These are phyloP conservation scores for Iselma pallidipennis DNA, from an alignment of 2,888 invertebrate genomes.

Conservation along the genomic window DNA sequence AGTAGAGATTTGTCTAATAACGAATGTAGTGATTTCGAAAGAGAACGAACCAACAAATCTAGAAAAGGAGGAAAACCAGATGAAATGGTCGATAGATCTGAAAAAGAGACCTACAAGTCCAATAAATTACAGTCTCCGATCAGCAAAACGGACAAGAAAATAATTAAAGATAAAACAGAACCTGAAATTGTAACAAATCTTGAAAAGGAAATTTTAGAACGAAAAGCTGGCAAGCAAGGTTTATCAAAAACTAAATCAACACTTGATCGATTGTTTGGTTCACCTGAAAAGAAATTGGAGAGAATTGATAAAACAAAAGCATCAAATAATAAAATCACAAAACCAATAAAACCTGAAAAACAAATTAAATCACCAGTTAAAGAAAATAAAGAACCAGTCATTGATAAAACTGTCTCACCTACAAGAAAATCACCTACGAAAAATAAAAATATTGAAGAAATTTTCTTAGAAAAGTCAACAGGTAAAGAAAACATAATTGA, in stretches of 20 bases:
- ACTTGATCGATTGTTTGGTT: constrained; percentile 62
- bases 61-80: constrained; percentile 46
- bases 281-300: constrained; percentile 33
- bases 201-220: constrained; percentile 55
- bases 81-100: constrained; percentile 35
- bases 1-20: constrained; percentile 67
- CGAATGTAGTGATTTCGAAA: constrained; percentile 57
- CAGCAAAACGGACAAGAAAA: constrained; percentile 66
- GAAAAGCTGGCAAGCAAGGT: constrained; percentile 46
- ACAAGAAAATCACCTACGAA: constrained; percentile 27
- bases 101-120: constrained; percentile 64
- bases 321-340: constrained; percentile 51
- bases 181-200: constrained; percentile 40
- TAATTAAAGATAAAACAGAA: constrained; percentile 49
- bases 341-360: constrained; percentile 26
- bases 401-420: constrained; percentile 17
- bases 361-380: constrained; percentile 38
- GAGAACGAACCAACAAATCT: constrained; percentile 47
- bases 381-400: constrained; percentile 30
- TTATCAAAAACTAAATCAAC: constrained; percentile 53
- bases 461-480: constrained; percentile 37
- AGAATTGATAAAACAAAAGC: constrained; percentile 36
- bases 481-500: constrained; percentile 40
- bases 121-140: constrained; percentile 64
- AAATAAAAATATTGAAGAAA: constrained; percentile 40